Evolutionary conservation across 2,797 vertebrate genomes (phyloP).

Genomic region (Peromyscus nudipes): DNA sequence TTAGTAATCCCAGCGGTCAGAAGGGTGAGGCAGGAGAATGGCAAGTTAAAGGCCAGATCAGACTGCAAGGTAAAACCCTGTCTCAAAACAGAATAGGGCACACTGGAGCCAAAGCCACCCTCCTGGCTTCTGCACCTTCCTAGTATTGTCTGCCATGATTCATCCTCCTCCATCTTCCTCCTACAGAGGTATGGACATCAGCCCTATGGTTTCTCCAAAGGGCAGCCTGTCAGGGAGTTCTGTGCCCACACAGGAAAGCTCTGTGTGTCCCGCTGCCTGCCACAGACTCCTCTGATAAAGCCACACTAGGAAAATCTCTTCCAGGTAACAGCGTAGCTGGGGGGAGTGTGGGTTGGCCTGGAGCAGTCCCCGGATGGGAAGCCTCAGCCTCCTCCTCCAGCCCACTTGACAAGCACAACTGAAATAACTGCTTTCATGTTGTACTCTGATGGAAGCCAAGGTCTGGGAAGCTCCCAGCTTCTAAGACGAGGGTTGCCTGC

Average conservation of each 20-base stretch:
- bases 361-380: slow-evolving; percentile 28
- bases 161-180: neutral
- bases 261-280: slow-evolving; percentile 50
- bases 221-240: slow-evolving; percentile 70
- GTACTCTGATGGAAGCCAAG: slow-evolving; percentile 72
- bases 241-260: slow-evolving; percentile 75
- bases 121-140: neutral
- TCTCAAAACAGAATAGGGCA: neutral
- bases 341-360: neutral
- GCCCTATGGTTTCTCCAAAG: slow-evolving; percentile 20
- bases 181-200: slow-evolving; percentile 36
- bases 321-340: slow-evolving; percentile 3
- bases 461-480: slow-evolving; percentile 64
- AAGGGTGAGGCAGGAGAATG: neutral
- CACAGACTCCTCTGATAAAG: slow-evolving; percentile 74
- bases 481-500: slow-evolving; percentile 73
- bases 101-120: neutral
- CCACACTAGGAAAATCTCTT: slow-evolving; percentile 74
- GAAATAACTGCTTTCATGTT: slow-evolving; percentile 79
- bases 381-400: slow-evolving; percentile 24
- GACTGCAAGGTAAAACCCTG: neutral
- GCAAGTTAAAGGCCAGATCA: neutral
- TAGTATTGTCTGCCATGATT: neutral
- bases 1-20: neutral
- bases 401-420: slow-evolving; percentile 73